Percentiles rank a stretch among this genome's conserved stretches.
phyloP scores from a whole-genome alignment of 2,113 vertebrate genomes.

The Phalacrocorax brasilianus region DNA sequence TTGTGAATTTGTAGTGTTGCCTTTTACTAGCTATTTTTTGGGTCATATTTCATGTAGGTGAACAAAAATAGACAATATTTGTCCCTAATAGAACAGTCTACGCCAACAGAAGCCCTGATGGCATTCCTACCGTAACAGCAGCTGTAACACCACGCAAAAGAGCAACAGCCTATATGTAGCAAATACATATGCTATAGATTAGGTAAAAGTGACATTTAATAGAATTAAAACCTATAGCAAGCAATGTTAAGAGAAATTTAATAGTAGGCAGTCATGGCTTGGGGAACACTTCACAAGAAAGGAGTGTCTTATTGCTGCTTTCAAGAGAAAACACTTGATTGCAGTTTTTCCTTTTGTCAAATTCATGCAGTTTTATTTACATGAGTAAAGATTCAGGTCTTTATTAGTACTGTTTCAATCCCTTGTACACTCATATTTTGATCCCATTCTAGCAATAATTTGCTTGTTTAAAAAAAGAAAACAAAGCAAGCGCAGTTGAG shows the following conservation, averaged over 20 bases:
- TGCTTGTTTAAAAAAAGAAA: background rate
- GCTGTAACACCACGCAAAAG: background rate
- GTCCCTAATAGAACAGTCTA: background rate
- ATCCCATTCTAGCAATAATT: background rate
- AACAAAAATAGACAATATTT: background rate
- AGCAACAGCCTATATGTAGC: background rate
- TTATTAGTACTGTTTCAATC: background rate
- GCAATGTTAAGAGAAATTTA: background rate
- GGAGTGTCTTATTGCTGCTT: too few species aligned
- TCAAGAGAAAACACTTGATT: accelerated
- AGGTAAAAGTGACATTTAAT: background rate
- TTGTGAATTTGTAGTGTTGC: background rate
- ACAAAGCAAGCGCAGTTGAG: accelerated
- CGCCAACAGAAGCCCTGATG: background rate
- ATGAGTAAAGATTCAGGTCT: background rate
- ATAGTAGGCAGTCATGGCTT: background rate
- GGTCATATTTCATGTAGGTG: background rate
- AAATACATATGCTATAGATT: background rate
- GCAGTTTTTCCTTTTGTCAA: background rate
- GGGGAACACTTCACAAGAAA: background rate
- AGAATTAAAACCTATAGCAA: background rate
- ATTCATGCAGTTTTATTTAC: background rate
- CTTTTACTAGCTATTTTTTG: background rate
- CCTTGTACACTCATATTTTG: background rate
- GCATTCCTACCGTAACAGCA: background rate